A percentile compares a stretch with the other conserved stretches of the same genome.
These are phyloP conservation scores for Archips xylosteana DNA, from an alignment of 2,888 invertebrate genomes.

Conservation along the genomic window DNA sequence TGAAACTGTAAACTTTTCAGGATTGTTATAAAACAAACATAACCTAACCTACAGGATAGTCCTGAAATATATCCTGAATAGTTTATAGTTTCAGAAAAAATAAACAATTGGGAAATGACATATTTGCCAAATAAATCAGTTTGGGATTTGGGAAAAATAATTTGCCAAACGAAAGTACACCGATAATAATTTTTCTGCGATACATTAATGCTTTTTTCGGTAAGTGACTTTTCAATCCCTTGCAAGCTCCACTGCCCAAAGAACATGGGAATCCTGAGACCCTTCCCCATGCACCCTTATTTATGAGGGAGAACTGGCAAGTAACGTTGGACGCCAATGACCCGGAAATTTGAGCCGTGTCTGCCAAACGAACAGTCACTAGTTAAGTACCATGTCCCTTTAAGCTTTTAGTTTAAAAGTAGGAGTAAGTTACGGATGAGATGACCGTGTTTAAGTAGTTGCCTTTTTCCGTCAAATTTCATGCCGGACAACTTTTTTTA, in stretches of 20 bases:
- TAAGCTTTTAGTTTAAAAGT: background rate
- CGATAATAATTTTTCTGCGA: too few relatives aligned
- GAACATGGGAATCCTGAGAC: background rate
- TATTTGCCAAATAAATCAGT: too few relatives aligned
- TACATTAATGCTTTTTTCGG: background rate
- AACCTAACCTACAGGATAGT: too few relatives aligned
- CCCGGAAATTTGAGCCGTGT: constrained; percentile 20
- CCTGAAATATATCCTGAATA: too few relatives aligned
- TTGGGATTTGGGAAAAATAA: too few relatives aligned
- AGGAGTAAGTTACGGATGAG: background rate
- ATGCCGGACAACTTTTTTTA: too few relatives aligned
- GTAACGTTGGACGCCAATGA: background rate
- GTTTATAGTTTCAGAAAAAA: too few relatives aligned
- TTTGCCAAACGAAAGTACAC: too few relatives aligned
- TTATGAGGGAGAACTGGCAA: constrained; percentile 1
- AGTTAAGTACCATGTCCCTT: background rate
- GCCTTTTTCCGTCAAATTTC: too few relatives aligned
- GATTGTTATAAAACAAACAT: too few relatives aligned
- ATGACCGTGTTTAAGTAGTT: background rate
- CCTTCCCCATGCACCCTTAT: background rate
- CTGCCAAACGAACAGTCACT: constrained; percentile 8
- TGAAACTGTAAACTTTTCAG: too few relatives aligned
- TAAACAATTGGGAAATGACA: too few relatives aligned
- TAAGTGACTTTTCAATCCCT: constrained; percentile 5
- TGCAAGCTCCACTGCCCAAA: constrained; percentile 1